A percentile compares a stretch with the other conserved stretches of the same genome.
phyloP scores from a whole-genome alignment of 37 sponge, comb jelly and placozoan genomes.

The Aplysina aerophoba region DNA sequence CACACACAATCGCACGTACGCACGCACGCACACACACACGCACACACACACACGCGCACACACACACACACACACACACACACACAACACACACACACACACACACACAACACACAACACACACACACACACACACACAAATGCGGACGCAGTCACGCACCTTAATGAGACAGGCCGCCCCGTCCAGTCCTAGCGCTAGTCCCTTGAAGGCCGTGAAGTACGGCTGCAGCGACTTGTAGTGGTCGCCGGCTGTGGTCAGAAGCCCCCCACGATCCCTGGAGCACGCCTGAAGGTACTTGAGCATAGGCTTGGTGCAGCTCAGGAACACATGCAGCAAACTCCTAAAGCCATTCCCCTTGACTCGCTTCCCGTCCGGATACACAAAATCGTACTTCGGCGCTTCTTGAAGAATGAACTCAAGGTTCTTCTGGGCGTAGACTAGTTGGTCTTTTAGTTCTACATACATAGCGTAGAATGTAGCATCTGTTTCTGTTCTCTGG shows the following conservation, averaged over 20 bases:
- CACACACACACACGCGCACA: no score
- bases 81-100: no score
- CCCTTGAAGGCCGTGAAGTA: conserved; percentile 57
- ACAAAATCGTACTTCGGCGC: conserved; percentile 71
- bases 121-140: no score
- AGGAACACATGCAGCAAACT: conserved; percentile 53
- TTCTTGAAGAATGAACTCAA: conserved; percentile 31
- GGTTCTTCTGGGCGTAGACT: conserved; percentile 38
- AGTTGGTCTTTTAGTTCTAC: conserved; percentile 23
- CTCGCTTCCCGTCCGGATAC: conserved; percentile 51
- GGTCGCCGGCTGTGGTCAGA: conserved; percentile 26
- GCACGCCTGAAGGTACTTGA: conserved; percentile 35
- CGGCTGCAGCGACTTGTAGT: conserved; percentile 34
- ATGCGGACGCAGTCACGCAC: neutral
- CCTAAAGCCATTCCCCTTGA: conserved; percentile 87
- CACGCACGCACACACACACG: no score
- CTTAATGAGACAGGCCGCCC: conserved; percentile 17
- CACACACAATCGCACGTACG: no score
- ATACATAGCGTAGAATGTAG: conserved; percentile 46
- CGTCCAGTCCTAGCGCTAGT: neutral
- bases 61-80: no score
- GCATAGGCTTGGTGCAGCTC: conserved; percentile 36
- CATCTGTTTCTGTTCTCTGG: conserved; percentile 11
- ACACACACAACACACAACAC: no score
- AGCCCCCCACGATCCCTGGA: conserved; percentile 40